A percentile compares a stretch with the other conserved stretches of the same genome.
These are phyloP conservation scores for Mormyrus iriodes DNA, from an alignment of 2,113 vertebrate species.

Conservation along the genomic window DNA sequence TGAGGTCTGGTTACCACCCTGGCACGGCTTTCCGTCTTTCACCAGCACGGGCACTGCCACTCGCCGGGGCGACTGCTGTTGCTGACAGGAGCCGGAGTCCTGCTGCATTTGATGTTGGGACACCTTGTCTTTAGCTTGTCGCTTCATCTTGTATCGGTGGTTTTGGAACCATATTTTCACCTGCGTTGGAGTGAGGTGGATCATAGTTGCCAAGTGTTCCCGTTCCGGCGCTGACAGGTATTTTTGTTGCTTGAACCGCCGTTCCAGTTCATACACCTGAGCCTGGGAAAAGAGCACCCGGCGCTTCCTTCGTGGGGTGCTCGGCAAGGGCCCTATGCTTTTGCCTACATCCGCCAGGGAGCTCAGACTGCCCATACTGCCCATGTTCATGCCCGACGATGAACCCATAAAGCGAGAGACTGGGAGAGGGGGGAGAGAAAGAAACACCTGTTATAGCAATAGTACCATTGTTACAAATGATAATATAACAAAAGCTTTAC, in stretches of 20 bases:
- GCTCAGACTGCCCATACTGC: slow-evolving; percentile 88
- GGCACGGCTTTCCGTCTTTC: slow-evolving; percentile 97
- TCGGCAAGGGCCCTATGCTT: slow-evolving; percentile 89
- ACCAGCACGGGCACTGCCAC: slow-evolving; percentile 96
- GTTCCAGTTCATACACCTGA: slow-evolving; percentile 96
- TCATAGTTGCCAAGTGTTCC: slow-evolving; percentile 98
- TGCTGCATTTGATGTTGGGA: slow-evolving; percentile 97
- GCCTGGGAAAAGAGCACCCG: slow-evolving; percentile 97
- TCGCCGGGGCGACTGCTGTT: slow-evolving; percentile 88
- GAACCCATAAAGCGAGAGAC: slow-evolving; percentile 99
- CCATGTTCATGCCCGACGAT: slow-evolving; percentile 97
- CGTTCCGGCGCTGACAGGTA: slow-evolving; percentile 97
- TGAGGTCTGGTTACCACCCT: slow-evolving; percentile 80
- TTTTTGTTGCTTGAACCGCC: slow-evolving; percentile 98
- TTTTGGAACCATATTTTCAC: slow-evolving; percentile 99
- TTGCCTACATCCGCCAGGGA: slow-evolving; percentile 93
- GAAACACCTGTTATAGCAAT: not conserved
- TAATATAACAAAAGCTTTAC: not conserved
- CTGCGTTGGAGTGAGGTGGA: slow-evolving; percentile 97
- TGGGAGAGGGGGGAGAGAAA: slow-evolving; percentile 33
- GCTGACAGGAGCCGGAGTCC: slow-evolving; percentile 79
- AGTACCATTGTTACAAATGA: not conserved
- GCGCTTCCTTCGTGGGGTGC: slow-evolving; percentile 88
- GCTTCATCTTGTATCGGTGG: slow-evolving; percentile 98
- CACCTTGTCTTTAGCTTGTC: slow-evolving; percentile 97